Base-by-base conservation (phyloP, 2,797 vertebrate genomes). In the Poecilia wingei region DNA sequence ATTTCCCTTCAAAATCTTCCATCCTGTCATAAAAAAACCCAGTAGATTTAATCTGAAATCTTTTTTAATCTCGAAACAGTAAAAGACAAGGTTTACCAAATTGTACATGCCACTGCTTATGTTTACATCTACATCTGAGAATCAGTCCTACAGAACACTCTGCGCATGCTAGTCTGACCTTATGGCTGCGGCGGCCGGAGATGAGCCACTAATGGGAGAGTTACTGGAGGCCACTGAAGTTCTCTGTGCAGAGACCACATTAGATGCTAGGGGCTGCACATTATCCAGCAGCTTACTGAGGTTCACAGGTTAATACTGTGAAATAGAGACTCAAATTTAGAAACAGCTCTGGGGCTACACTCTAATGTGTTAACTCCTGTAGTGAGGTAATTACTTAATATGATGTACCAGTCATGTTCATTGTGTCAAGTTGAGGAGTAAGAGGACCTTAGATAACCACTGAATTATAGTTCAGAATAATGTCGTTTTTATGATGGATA, bases 271-370 rank as follows among this genome's bases (percentile, higher is more conserved):
- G 86, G 85, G 84, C 90, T 92, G 81, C 88, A 88, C 88, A 92
- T 93, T 93, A 93, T 73, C 89, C 83, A 82, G 66, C 80, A 77
- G 87, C 87, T 92, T 91, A 84, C 85, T 84, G 70, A 86, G 87
- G 93, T 89, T 85, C 75, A 80, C 86, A 89, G 92, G 93, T 94
- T 93, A 93, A 93, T 89, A 83, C 81, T 76, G 87, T 87, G 88
- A 90, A 92, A 93, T 91, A 83, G 81, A 92, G 87, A 90, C 84
- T 91, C 31, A 79, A 69, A 87, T 83, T 88, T 86, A 79, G 76
- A 87, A 74, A 76, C 79, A 83, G 70, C 75, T 84, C 76, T 75
- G 77, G 83, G 81, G 75, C 72, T 77, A 74, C 69, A 79, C 84
- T 72, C 86, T 89, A 91, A 90, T 91, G 84, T 87, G 79, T 86